Base-by-base conservation (phyloP, 2,113 vertebrate genomes). In the Toxostoma redivivum region DNA sequence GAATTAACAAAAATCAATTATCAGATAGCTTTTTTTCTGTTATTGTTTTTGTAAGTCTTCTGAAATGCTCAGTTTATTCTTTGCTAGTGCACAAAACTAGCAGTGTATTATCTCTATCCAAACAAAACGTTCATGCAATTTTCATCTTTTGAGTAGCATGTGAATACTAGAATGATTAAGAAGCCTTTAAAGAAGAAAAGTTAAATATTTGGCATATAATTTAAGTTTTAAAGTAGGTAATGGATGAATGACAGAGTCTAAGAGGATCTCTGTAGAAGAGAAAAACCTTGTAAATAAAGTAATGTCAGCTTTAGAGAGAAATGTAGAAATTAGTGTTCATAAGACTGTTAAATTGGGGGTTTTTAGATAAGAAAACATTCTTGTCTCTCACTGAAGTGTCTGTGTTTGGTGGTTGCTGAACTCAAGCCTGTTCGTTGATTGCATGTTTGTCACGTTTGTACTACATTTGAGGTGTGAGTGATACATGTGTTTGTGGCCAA, bases 321-420 rank as follows among this genome's bases (percentile, higher is more conserved):
- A 54, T 30, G 19, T 22, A 65, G 37, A 13, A 24, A 81, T 76
- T 40, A 11, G 6, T 69, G 22, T 86, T 86, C 61, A 23, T 60
- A 24, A 3, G 37, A 11, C 3, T 10, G 4, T 56, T 62, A 24
- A 19, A 4, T 11, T 40, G 21, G 3, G 5, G 0, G 24, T 50
- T 65, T 83, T 45, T 31, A 60, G 42, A 23, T 35, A 45, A 47
- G 28, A 28, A 71, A 76, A 48, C 38, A 16, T 15, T 67, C 0
- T 66, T 70, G 72, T 69, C 11, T 13, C 21, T 50, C 1, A 2
- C 28, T 54, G 20, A 65, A 61, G 18, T 88, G 33, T 7, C n/a
- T 71, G 1, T 71, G 19, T 85, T 71, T 42, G 47, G 17, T 65
- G 45, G 18, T 27, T 77, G 50, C 66, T 93, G 42, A 86, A 44